Conservation (phyloP, 2,888 invertebrate species). For the Nymphalis polychloros region DNA sequence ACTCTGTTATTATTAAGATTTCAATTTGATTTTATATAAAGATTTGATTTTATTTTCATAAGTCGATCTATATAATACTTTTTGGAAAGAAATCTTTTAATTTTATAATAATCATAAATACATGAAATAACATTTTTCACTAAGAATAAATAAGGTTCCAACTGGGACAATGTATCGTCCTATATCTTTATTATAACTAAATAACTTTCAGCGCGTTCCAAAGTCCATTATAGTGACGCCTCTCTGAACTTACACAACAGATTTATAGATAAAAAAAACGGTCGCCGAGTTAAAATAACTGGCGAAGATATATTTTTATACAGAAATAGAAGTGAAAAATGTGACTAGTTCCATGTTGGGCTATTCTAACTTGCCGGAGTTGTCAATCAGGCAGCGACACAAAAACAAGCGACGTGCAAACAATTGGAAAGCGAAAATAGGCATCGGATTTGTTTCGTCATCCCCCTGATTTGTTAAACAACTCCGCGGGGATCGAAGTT, state of each 20-base stretch:
- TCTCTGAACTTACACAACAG: constrained; percentile 12
- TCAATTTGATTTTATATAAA: no score
- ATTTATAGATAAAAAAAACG: constrained; percentile 25
- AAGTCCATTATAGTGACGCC: constrained; percentile 20
- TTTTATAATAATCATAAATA: background rate
- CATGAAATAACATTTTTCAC: background rate
- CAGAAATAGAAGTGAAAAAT: constrained; percentile 38
- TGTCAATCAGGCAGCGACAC: constrained; percentile 50
- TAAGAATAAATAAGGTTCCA: background rate
- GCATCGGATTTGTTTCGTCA: constrained; percentile 55
- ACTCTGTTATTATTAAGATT: no score
- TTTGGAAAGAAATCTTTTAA: background rate
- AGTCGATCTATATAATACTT: no score
- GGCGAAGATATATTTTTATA: constrained; percentile 25
- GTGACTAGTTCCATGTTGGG: constrained; percentile 48
- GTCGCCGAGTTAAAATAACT: constrained; percentile 13
- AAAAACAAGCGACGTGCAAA: constrained; percentile 49
- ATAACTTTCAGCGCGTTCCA: constrained; percentile 21
- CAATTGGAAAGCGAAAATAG: constrained; percentile 56
- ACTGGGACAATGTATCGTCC: constrained; percentile 8
- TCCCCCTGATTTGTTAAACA: constrained; percentile 53
- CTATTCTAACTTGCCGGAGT: constrained; percentile 51
- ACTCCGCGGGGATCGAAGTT: constrained; percentile 37
- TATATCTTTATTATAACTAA: constrained; percentile 22
- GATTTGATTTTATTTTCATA: no score